Base-by-base conservation (phyloP, 2,797 vertebrate species). In the Notoglanidium macrostoma region DNA sequence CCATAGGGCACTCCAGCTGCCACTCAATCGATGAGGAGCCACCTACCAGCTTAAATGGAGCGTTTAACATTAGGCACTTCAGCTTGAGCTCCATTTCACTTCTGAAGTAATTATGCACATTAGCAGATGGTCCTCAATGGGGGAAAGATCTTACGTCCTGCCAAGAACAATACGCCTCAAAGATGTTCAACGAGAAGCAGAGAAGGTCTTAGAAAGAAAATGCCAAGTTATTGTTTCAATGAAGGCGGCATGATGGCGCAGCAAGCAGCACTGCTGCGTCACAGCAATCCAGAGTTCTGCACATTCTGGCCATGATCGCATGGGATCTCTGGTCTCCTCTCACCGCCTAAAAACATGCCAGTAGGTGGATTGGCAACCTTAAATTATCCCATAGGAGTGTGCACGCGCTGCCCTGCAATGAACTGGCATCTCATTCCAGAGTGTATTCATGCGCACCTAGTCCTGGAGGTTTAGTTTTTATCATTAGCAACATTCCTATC, bases 91-190 rank as follows among this genome's bases (percentile, higher is more conserved):
- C 74, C 55, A 44, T 88, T 85, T 89, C 49, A 55, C 77, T 86
- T 83, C 76, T 77, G 84, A 68, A 46, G 26, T 87, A 88, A 90
- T 90, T 88, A 90, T 49, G 54, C 61, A 55, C 57, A 86, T 88
- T 88, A 85, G 74, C 78, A 46, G 85, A 87, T 80, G 44, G 84
- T 81, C 72, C 88, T 89, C 87, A 83, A 73, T 54, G 86, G 88
- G 67, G 78, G 54, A 67, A 77, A 29, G 57, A 78, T 87, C 74
- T 88, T 84, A 87, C 35, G 57, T 91, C 90, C 90, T 76, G 88
- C 91, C 92, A 93, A 93, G 92, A 94, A 87, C 92, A 94, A 92
- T 92, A 91, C 78, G 88, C 72, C 74, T 8, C 23, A 51, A 70
- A 89, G 87, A 89, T 61, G 61, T 76, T 88, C 74, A 26, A 44